Conservation (phyloP, 2,888 invertebrate species). For the Cheilosia soror region DNA sequence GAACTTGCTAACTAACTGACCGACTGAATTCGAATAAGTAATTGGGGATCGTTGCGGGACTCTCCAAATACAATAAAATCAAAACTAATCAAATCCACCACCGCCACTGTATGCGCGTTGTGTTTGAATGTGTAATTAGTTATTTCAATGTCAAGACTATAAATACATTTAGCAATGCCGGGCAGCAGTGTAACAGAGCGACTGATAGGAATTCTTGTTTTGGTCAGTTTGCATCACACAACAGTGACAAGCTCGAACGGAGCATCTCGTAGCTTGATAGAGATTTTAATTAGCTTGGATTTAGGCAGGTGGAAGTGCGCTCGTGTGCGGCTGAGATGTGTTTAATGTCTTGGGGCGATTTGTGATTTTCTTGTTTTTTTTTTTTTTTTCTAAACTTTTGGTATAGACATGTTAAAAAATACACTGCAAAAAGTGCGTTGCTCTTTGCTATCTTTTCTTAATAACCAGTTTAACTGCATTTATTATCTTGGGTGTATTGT, state of each 20-base stretch:
- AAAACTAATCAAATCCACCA: background rate
- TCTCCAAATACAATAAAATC: conserved; percentile 12
- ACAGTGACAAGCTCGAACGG: conserved; percentile 1
- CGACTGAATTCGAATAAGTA: conserved; percentile 29
- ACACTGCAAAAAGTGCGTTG: conserved; percentile 39
- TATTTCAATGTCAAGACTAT: conserved; percentile 53
- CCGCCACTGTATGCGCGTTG: background rate
- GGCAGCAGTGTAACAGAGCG: background rate
- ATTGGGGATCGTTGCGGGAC: conserved; percentile 25
- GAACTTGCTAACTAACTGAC: conserved; percentile 3
- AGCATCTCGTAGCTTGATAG: background rate
- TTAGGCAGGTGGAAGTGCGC: background rate
- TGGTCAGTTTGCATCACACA: conserved; percentile 11
- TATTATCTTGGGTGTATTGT: too few species aligned
- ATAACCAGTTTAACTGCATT: too few species aligned
- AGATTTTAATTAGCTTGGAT: background rate
- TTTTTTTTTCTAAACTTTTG: background rate
- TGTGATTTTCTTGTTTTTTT: conserved; percentile 17
- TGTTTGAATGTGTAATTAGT: conserved; percentile 35
- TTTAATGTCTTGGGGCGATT: conserved; percentile 13
- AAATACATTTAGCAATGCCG: conserved; percentile 12
- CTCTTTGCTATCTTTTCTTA: background rate
- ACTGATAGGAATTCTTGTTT: conserved; percentile 39
- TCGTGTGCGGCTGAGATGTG: conserved; percentile 1
- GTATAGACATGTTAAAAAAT: background rate